A percentile compares a stretch with the other conserved stretches of the same genome.
These are phyloP conservation scores for Enteromius trimaculatus DNA, from an alignment of 2,797 vertebrate species.

Conservation along the genomic window DNA sequence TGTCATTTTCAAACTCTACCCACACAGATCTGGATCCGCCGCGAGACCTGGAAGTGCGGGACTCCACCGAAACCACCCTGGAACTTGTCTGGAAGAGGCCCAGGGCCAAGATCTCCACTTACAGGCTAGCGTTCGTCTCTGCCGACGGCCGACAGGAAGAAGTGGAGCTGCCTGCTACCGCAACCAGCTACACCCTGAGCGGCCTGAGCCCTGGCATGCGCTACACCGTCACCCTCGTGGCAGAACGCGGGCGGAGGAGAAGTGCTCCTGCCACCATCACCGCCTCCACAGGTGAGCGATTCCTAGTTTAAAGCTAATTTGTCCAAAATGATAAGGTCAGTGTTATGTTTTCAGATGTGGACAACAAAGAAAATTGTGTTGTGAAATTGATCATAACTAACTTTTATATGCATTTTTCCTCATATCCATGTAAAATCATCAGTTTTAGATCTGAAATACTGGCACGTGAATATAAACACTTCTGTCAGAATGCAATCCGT, in stretches of 20 bases:
- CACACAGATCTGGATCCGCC: conserved; percentile 88
- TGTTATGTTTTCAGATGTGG: conserved; percentile 10
- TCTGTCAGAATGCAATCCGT: not conserved
- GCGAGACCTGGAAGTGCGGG: conserved; percentile 76
- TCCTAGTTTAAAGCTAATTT: not conserved
- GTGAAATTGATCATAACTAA: not conserved
- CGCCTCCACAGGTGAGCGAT: conserved; percentile 83
- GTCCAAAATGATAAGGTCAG: not conserved
- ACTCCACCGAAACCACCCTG: conserved; percentile 82
- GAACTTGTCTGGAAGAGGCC: conserved; percentile 85
- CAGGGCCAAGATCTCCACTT: conserved; percentile 83
- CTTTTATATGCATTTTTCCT: not conserved
- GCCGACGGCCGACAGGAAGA: conserved; percentile 73
- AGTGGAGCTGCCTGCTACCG: conserved; percentile 76
- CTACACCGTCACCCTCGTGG: conserved; percentile 81
- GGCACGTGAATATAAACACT: not conserved
- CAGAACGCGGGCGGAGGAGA: conserved; percentile 85
- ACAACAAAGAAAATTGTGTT: not conserved
- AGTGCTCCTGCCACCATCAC: conserved; percentile 78
- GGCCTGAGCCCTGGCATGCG: conserved; percentile 80
- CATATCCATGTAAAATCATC: not conserved
- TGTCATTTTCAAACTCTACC: not conserved
- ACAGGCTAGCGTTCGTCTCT: conserved; percentile 78
- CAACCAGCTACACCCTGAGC: conserved; percentile 74
- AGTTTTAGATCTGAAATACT: not conserved